Conservation (phyloP, 2,888 invertebrate species). For the Drosophila fulvimacula region DNA sequence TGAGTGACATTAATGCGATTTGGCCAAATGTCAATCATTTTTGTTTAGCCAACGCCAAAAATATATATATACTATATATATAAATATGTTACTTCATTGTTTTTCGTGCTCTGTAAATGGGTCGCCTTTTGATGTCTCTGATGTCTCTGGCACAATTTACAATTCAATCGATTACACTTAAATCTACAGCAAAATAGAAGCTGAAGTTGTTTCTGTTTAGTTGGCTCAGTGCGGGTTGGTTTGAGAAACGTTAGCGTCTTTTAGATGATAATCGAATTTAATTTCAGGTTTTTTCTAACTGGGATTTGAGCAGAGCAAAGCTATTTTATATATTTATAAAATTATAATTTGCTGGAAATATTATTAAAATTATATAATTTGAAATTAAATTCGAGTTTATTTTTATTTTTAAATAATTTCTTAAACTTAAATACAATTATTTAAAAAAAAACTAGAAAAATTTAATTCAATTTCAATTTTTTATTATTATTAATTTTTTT, state of each 20-base stretch:
- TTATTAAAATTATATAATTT: no score
- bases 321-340: no score
- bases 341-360: no score
- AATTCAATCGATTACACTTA: slow-evolving; percentile 69
- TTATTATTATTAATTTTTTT: no score
- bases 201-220: slow-evolving; percentile 20
- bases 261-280: no score
- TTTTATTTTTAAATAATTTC: no score
- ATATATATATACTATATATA: slow-evolving; percentile 38
- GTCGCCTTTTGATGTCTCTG: slow-evolving; percentile 63
- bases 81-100: slow-evolving; percentile 33
- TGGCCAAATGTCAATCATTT: slow-evolving; percentile 78
- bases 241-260: neutral
- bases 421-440: no score
- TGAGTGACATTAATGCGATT: slow-evolving; percentile 82
- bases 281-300: no score
- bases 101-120: slow-evolving; percentile 6
- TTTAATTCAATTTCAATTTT: no score
- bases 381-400: no score
- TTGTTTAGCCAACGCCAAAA: slow-evolving; percentile 36
- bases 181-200: slow-evolving; percentile 24
- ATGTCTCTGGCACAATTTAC: slow-evolving; percentile 56
- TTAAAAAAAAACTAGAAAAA: no score
- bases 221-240: neutral
- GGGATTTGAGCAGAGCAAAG: no score